A percentile compares a stretch with the other conserved stretches of the same genome.
Evolutionary conservation across 2,113 vertebrate species (phyloP).

Genomic region (Nerophis ophidion): DNA sequence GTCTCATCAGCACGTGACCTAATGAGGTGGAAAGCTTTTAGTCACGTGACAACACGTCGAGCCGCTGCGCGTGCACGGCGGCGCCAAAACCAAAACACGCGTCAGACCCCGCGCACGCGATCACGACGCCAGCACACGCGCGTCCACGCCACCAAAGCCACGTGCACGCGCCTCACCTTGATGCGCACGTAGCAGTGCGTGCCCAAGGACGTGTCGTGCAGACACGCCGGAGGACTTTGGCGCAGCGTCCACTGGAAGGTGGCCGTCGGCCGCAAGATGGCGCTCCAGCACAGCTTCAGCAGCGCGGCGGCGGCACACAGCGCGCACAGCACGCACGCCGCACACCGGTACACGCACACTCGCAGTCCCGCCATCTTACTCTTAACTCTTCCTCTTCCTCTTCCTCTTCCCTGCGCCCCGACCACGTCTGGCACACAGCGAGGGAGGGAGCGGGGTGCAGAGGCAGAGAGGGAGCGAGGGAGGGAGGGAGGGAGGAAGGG

Average conservation of each 20-base stretch:
- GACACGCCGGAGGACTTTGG: slow-evolving; percentile 82
- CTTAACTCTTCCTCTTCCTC: too few relatives aligned
- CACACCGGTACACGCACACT: slow-evolving; percentile 80
- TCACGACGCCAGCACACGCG: neutral
- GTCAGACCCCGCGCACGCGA: too few relatives aligned
- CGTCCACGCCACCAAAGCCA: neutral
- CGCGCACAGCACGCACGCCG: slow-evolving; percentile 84
- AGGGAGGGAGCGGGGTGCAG: too few relatives aligned
- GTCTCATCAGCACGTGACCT: too few relatives aligned
- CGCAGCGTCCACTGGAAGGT: slow-evolving; percentile 83
- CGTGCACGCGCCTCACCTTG: slow-evolving; percentile 72
- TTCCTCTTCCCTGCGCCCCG: too few relatives aligned
- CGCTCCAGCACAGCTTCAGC: slow-evolving; percentile 90
- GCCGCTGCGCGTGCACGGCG: too few relatives aligned
- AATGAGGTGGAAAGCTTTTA: too few relatives aligned
- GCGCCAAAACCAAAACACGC: too few relatives aligned
- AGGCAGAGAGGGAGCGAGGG: too few relatives aligned
- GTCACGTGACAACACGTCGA: too few relatives aligned
- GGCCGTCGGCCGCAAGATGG: slow-evolving; percentile 74
- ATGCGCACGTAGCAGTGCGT: slow-evolving; percentile 95
- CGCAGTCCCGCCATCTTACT: slow-evolving; percentile 81
- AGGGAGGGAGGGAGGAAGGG: too few relatives aligned
- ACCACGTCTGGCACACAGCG: slow-evolving; percentile 3
- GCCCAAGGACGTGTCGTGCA: slow-evolving; percentile 90
- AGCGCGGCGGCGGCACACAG: slow-evolving; percentile 79